phyloP scores from a whole-genome alignment of 2,113 vertebrate species.

The Saccopteryx bilineata region DNA sequence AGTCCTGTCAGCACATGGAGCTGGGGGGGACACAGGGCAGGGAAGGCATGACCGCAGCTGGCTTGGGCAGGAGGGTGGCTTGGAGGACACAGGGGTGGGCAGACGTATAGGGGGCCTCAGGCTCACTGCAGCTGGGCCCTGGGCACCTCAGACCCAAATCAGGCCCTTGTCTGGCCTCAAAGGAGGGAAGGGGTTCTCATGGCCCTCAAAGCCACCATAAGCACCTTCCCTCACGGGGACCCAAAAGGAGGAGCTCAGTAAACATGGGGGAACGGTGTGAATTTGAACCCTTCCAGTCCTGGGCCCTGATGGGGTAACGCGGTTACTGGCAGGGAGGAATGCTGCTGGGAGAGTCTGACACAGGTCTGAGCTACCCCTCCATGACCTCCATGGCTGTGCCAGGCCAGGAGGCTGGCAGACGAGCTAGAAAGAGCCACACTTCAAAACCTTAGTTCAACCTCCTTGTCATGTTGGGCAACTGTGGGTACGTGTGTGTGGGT shows the following conservation, averaged over 20 bases:
- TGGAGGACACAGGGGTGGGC: background rate
- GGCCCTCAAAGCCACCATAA: background rate
- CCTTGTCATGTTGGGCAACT: background rate
- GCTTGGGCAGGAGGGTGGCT: background rate
- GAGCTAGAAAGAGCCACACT: background rate
- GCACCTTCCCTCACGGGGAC: background rate
- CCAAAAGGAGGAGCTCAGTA: background rate
- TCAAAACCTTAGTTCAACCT: background rate
- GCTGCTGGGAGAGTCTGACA: background rate
- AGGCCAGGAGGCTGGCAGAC: background rate
- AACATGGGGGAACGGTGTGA: accelerated
- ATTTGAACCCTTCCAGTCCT: background rate
- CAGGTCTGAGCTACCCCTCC: accelerated
- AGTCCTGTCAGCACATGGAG: background rate
- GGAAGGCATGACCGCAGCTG: background rate
- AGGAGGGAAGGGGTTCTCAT: background rate
- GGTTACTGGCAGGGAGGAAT: background rate
- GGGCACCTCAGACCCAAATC: background rate
- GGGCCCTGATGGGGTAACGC: background rate
- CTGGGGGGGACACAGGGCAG: background rate
- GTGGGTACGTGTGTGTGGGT: accelerated
- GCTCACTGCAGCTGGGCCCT: background rate
- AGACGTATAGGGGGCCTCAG: background rate
- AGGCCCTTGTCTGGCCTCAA: background rate
- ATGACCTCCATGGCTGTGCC: background rate